A percentile compares a stretch with the other conserved stretches of the same genome.
Evolutionary conservation across 2,888 invertebrate species (phyloP).

Genomic region (Alitta virens): DNA sequence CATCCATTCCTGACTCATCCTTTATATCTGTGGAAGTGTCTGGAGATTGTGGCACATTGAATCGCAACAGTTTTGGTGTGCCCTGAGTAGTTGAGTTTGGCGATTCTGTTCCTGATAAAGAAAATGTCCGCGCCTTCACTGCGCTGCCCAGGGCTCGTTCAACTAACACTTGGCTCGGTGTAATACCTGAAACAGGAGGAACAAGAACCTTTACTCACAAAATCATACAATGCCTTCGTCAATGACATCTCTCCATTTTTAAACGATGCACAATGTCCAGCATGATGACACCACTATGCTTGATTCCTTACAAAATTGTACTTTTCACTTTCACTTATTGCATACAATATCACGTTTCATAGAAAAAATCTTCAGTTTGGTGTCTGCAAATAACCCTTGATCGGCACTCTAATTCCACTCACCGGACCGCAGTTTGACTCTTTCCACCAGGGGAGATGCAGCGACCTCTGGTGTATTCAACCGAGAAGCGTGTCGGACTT

Average conservation of each 20-base stretch:
- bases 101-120: too few species aligned
- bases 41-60: constrained; percentile 23
- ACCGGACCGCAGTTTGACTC: background rate
- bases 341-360: too few species aligned
- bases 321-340: too few species aligned
- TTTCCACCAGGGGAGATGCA: background rate
- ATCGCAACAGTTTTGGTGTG: constrained; percentile 37
- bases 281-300: too few species aligned
- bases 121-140: background rate
- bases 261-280: too few species aligned
- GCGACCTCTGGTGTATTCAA: background rate
- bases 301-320: too few species aligned
- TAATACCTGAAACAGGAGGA: constrained; percentile 4
- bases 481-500: constrained; percentile 54
- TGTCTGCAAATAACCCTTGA: constrained; percentile 2
- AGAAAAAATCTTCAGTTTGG: too few species aligned
- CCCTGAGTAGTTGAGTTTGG: constrained; percentile 4
- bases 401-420: too few species aligned
- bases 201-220: too few species aligned
- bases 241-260: too few species aligned
- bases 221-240: too few species aligned
- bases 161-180: constrained; percentile 28
- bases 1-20: background rate
- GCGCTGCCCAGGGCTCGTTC: constrained; percentile 27
- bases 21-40: background rate